Conservation (phyloP, 1,140 invertebrate species). For the Halesus radiatus region DNA sequence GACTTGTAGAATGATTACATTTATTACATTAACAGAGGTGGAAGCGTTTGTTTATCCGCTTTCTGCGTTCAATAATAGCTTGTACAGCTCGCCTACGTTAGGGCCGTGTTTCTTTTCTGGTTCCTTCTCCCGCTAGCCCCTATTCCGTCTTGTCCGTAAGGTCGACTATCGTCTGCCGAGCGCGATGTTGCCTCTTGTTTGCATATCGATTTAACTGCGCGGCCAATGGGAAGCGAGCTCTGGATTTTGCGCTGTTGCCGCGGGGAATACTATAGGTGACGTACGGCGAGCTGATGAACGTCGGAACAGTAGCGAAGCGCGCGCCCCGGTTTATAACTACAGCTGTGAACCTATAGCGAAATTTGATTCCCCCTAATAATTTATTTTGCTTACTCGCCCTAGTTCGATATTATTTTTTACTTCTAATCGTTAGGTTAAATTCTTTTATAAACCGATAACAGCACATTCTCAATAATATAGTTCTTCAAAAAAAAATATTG, state of each 20-base stretch:
- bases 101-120: conserved; percentile 45
- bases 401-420: too few species aligned
- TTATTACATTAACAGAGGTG: conserved; percentile 38
- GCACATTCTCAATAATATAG: too few species aligned
- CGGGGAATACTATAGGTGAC: conserved; percentile 37
- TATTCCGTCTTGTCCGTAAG: conserved; percentile 47
- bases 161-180: conserved; percentile 39
- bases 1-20: conserved; percentile 31
- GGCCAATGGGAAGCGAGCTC: conserved; percentile 66
- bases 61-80: conserved; percentile 30
- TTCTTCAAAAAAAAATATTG: too few species aligned
- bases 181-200: conserved; percentile 61
- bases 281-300: background rate
- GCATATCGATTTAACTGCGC: conserved; percentile 69
- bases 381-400: too few species aligned
- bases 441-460: too few species aligned
- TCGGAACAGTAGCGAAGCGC: background rate
- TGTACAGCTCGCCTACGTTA: conserved; percentile 36
- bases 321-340: background rate
- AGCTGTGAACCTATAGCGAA: too few species aligned
- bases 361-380: too few species aligned
- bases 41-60: conserved; percentile 46
- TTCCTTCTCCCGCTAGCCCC: conserved; percentile 39
- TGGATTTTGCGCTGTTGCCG: conserved; percentile 65
- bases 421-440: too few species aligned